Percentiles rank a stretch among this genome's conserved stretches.
Evolutionary conservation across 2,797 vertebrate species (phyloP).

Genomic region (Mus caroli): DNA sequence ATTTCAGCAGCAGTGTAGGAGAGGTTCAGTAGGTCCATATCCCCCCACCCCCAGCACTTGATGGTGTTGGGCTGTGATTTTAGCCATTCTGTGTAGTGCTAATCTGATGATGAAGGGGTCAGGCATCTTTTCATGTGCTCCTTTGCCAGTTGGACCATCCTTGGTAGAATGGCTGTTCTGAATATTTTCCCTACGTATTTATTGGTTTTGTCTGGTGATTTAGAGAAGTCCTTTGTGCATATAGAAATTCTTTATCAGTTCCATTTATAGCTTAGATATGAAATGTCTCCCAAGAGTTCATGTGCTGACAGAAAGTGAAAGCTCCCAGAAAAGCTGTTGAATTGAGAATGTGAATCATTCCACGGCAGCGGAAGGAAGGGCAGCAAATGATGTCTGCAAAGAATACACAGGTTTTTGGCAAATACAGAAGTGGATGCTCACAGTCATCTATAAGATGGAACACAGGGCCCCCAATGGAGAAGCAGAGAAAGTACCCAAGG

Average conservation of each 20-base stretch:
- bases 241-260: not conserved
- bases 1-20: not conserved
- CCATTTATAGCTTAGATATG: not conserved
- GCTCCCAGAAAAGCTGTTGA: constrained; percentile 91
- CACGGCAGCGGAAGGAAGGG: constrained; percentile 91
- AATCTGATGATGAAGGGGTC: not conserved
- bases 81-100: not conserved
- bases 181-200: not conserved
- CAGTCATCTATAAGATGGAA: no score
- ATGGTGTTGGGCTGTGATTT: not conserved
- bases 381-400: constrained; percentile 91
- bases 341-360: constrained; percentile 93
- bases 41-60: not conserved
- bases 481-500: no score
- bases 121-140: not conserved
- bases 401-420: constrained; percentile 81
- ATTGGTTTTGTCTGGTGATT: not conserved
- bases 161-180: not conserved
- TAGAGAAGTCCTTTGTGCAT: not conserved
- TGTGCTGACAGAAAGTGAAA: constrained; percentile 89
- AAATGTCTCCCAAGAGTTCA: not conserved
- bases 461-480: no score
- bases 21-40: not conserved
- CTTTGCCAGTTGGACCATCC: not conserved
- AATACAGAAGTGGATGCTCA: no score